phyloP scores from a whole-genome alignment of 2,113 vertebrate genomes.

The Sinocyclocheilus anshuiensis region DNA sequence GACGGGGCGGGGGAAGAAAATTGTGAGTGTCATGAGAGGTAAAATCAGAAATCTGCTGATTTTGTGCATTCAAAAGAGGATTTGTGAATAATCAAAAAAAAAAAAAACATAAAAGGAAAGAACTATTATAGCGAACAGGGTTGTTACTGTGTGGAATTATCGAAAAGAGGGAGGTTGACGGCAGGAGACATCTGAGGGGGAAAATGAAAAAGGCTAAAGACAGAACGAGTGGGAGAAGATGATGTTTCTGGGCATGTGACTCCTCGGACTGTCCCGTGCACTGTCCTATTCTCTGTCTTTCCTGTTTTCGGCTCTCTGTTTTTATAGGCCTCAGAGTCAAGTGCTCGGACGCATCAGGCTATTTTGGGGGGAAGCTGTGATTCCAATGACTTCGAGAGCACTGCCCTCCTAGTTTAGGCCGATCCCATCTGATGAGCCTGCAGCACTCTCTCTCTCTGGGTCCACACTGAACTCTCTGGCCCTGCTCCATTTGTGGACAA shows the following conservation, averaged over 20 bases:
- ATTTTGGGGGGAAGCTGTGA: conserved; percentile 33
- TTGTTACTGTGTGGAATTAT: background rate
- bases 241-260: background rate
- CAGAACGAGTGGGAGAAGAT: background rate
- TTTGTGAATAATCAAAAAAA: background rate
- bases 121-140: background rate
- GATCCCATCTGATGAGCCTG: conserved; percentile 24
- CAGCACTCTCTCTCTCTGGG: background rate
- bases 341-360: background rate
- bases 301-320: conserved; percentile 24
- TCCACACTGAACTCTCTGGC: background rate
- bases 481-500: background rate
- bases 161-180: background rate
- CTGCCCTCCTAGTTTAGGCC: conserved; percentile 19
- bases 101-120: background rate
- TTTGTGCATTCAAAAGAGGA: conserved; percentile 18
- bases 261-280: background rate
- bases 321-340: conserved; percentile 11
- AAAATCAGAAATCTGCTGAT: conserved; percentile 35
- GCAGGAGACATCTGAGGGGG: background rate
- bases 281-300: background rate
- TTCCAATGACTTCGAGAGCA: conserved; percentile 2
- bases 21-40: background rate
- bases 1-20: background rate
- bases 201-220: background rate